Conservation (phyloP, 2,888 invertebrate species). For the Cheilosia impressa region DNA sequence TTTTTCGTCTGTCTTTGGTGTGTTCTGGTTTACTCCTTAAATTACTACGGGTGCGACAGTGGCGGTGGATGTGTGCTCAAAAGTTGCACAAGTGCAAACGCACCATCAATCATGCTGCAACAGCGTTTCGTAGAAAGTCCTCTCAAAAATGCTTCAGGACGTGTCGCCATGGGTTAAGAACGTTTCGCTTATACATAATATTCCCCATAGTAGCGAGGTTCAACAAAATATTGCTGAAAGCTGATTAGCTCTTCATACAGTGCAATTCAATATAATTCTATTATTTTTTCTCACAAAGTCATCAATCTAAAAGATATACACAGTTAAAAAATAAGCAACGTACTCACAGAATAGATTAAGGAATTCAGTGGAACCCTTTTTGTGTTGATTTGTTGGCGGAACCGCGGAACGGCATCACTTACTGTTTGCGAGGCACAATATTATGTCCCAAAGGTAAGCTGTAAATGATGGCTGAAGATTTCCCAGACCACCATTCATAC, state of each 20-base stretch:
- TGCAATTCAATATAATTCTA: slow-evolving; percentile 48
- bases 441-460: slow-evolving; percentile 64
- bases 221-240: slow-evolving; percentile 39
- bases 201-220: slow-evolving; percentile 5
- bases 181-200: background rate
- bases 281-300: slow-evolving; percentile 53
- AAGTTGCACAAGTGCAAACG: slow-evolving; percentile 67
- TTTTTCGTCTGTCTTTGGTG: slow-evolving; percentile 18
- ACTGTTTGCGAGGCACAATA: slow-evolving; percentile 45
- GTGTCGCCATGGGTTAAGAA: background rate
- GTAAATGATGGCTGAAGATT: slow-evolving; percentile 69
- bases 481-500: slow-evolving; percentile 29
- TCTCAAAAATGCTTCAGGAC: slow-evolving; percentile 2
- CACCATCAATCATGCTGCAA: slow-evolving; percentile 70
- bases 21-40: slow-evolving; percentile 65
- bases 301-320: slow-evolving; percentile 51
- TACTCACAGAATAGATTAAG: slow-evolving; percentile 30
- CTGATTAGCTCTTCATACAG: slow-evolving; percentile 18
- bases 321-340: background rate
- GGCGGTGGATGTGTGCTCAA: slow-evolving; percentile 21
- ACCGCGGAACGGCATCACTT: slow-evolving; percentile 34
- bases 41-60: slow-evolving; percentile 28
- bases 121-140: slow-evolving; percentile 15
- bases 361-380: slow-evolving; percentile 50
- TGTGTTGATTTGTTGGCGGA: slow-evolving; percentile 58